These are phyloP conservation scores for Conops quadrifasciatus DNA, from an alignment of 2,888 invertebrate genomes.

Conservation along the genomic window DNA sequence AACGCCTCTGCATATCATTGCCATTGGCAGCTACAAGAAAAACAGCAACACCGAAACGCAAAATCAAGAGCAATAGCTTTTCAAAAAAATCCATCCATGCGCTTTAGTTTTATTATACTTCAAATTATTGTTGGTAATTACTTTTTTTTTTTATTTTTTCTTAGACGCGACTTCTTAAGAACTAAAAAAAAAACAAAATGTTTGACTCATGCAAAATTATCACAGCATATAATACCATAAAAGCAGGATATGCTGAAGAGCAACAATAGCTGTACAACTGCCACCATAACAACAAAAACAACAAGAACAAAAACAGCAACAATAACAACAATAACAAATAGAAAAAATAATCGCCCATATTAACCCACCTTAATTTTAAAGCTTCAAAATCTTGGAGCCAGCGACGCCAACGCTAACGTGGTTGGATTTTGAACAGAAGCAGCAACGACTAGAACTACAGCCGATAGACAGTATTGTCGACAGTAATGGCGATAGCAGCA, in stretches of 20 bases:
- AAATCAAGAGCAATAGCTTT: constrained; percentile 16
- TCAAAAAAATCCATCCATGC: background rate
- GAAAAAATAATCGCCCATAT: too few relatives aligned
- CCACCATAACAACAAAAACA: background rate
- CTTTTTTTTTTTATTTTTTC: background rate
- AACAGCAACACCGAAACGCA: constrained; percentile 7
- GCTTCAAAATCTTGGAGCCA: too few relatives aligned
- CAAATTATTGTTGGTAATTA: background rate
- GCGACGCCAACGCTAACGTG: too few relatives aligned
- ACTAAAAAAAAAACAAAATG: background rate
- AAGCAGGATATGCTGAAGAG: constrained; percentile 10
- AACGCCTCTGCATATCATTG: constrained; percentile 30
- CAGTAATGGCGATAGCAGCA: background rate
- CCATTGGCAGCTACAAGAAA: constrained; percentile 15
- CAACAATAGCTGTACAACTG: background rate
- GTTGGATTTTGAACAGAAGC: too few relatives aligned
- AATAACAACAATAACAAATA: too few relatives aligned
- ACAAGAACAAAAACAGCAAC: background rate
- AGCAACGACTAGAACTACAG: too few relatives aligned
- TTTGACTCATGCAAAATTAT: constrained; percentile 8
- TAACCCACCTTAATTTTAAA: too few relatives aligned
- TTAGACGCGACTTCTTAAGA: background rate
- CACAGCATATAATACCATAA: background rate
- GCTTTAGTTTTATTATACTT: background rate
- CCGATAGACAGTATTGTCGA: too few relatives aligned